These are phyloP conservation scores for Eledona agricola DNA, from an alignment of 2,888 invertebrate species.

Conservation along the genomic window DNA sequence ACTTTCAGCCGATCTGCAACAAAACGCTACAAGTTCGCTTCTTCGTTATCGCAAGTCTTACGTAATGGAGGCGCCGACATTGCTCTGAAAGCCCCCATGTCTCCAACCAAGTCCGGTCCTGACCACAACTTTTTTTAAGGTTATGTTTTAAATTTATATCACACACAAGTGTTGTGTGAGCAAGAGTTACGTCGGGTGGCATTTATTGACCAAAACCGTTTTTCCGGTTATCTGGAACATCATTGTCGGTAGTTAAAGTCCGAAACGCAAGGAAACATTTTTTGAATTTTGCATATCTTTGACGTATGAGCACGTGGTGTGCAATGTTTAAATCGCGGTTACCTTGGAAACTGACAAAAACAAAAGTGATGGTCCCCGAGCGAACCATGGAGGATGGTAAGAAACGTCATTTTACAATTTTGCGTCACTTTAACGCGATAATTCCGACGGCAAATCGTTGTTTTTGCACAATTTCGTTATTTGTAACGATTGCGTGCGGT, in stretches of 20 bases:
- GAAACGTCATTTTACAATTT: constrained; percentile 15
- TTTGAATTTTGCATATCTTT: constrained; percentile 10
- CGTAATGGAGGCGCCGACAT: constrained; percentile 5
- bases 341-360: constrained; percentile 61
- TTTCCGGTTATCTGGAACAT: too few species aligned
- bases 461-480: too few species aligned
- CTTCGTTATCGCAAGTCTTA: constrained; percentile 1
- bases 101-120: too few species aligned
- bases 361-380: constrained; percentile 57
- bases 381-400: constrained; percentile 58
- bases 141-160: too few species aligned
- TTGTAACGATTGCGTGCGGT: neutral
- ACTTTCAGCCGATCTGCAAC: constrained; percentile 5
- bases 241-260: too few species aligned
- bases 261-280: neutral
- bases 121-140: too few species aligned
- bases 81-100: too few species aligned
- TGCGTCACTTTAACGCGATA: too few species aligned
- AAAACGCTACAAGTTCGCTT: neutral
- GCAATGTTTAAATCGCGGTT: constrained; percentile 55
- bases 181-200: too few species aligned
- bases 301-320: constrained; percentile 42
- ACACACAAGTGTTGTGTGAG: too few species aligned
- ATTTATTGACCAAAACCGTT: too few species aligned
- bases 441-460: too few species aligned